A percentile compares a stretch with the other conserved stretches of the same genome.
These are phyloP conservation scores for Ochropacha duplaris DNA, from an alignment of 2,888 invertebrate species.

Conservation along the genomic window DNA sequence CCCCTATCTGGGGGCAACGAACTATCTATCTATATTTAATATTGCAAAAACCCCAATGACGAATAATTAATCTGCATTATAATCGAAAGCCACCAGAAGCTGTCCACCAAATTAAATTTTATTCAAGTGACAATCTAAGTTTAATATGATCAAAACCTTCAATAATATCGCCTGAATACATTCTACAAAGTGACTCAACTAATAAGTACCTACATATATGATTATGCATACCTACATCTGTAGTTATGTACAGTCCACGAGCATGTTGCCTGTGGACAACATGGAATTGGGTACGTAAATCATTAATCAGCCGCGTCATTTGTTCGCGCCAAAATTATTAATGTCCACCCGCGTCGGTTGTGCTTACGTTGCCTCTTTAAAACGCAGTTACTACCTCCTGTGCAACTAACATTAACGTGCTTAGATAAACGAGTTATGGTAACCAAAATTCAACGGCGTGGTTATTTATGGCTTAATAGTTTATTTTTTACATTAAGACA, in stretches of 20 bases:
- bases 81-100: background rate
- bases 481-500: no score
- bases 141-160: no score
- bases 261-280: constrained; percentile 52
- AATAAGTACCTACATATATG: constrained; percentile 12
- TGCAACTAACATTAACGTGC: constrained; percentile 24
- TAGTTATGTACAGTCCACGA: constrained; percentile 16
- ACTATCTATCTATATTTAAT: background rate
- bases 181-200: constrained; percentile 6
- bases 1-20: background rate
- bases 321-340: constrained; percentile 79
- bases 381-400: constrained; percentile 59
- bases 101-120: no score
- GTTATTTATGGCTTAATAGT: background rate
- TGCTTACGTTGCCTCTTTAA: constrained; percentile 67
- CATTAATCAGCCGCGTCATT: constrained; percentile 81
- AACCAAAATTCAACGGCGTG: background rate
- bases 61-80: background rate
- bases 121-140: no score
- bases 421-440: constrained; percentile 9
- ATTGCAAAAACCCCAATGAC: background rate
- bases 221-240: constrained; percentile 12
- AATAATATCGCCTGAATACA: no score
- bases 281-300: constrained; percentile 75
- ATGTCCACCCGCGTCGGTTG: constrained; percentile 56